phyloP scores from a whole-genome alignment of 2,888 invertebrate genomes.

The Hemicrepidius hirtus region DNA sequence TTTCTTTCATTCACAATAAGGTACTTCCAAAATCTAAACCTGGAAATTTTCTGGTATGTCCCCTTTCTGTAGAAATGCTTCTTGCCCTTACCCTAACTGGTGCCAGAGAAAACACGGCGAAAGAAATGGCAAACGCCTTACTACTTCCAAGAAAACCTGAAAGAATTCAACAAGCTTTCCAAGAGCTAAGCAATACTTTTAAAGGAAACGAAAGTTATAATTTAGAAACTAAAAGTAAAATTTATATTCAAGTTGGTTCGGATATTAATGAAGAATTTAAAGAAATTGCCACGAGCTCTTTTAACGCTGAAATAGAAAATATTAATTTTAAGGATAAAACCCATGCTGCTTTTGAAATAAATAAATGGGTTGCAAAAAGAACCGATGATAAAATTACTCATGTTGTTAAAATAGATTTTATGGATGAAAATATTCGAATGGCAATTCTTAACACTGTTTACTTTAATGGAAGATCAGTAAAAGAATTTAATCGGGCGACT shows the following conservation, averaged over 20 bases:
- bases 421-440: slow-evolving; percentile 59
- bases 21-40: not conserved
- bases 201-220: slow-evolving; percentile 51
- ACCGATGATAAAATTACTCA: slow-evolving; percentile 66
- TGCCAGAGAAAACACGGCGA: slow-evolving; percentile 63
- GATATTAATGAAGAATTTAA: slow-evolving; percentile 75
- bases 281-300: slow-evolving; percentile 76
- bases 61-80: slow-evolving; percentile 65
- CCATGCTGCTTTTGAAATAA: slow-evolving; percentile 62
- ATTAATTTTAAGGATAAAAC: slow-evolving; percentile 58
- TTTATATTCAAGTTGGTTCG: slow-evolving; percentile 77
- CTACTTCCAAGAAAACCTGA: slow-evolving; percentile 51
- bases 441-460: slow-evolving; percentile 67
- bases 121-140: slow-evolving; percentile 58
- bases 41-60: slow-evolving; percentile 65
- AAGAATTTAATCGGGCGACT: slow-evolving; percentile 50
- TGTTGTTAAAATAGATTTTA: slow-evolving; percentile 57
- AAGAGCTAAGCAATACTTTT: slow-evolving; percentile 53
- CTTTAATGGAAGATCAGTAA: slow-evolving; percentile 64
- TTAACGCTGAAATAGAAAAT: slow-evolving; percentile 76
- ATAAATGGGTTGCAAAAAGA: slow-evolving; percentile 66
- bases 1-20: not conserved
- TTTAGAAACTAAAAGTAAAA: slow-evolving; percentile 70
- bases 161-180: slow-evolving; percentile 46
- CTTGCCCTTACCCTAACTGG: slow-evolving; percentile 64